Conservation (phyloP, 2,113 vertebrate species). For the Orycteropus afer region DNA sequence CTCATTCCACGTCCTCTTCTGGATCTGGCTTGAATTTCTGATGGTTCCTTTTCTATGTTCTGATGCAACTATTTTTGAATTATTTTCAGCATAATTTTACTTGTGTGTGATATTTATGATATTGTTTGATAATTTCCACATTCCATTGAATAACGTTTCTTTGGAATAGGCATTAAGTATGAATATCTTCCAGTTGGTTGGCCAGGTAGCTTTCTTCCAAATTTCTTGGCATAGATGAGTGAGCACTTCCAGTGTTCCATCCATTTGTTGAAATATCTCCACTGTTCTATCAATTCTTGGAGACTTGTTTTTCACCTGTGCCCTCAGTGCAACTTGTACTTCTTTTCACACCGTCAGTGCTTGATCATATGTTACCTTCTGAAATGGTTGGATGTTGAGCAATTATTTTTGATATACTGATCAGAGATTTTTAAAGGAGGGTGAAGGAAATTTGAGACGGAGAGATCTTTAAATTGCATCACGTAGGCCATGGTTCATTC, state of each 20-base stretch:
- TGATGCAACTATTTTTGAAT: not conserved
- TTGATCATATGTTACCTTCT: not conserved
- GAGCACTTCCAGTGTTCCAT: not conserved
- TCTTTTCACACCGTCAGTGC: not conserved
- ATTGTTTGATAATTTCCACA: not conserved
- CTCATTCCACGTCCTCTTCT: not conserved
- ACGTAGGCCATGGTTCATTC: conserved; percentile 57
- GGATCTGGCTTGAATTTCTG: not conserved
- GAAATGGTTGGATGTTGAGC: not conserved
- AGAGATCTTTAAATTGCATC: conserved; percentile 59
- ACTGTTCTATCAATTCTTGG: not conserved
- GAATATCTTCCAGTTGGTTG: too few relatives aligned
- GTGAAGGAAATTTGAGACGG: not conserved
- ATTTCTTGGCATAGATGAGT: not conserved
- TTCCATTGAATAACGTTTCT: not conserved
- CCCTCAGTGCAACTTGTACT: not conserved
- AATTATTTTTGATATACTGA: not conserved
- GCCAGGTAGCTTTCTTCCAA: not conserved
- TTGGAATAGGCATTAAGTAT: too few relatives aligned
- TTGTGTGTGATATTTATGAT: not conserved
- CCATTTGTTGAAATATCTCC: not conserved
- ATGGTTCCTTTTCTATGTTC: not conserved
- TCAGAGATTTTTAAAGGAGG: not conserved
- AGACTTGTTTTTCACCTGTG: not conserved
- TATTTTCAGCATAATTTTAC: not conserved